A percentile compares a stretch with the other conserved stretches of the same genome.
phyloP scores from a whole-genome alignment of 2,797 vertebrate genomes.

The Pitangus sulphuratus region DNA sequence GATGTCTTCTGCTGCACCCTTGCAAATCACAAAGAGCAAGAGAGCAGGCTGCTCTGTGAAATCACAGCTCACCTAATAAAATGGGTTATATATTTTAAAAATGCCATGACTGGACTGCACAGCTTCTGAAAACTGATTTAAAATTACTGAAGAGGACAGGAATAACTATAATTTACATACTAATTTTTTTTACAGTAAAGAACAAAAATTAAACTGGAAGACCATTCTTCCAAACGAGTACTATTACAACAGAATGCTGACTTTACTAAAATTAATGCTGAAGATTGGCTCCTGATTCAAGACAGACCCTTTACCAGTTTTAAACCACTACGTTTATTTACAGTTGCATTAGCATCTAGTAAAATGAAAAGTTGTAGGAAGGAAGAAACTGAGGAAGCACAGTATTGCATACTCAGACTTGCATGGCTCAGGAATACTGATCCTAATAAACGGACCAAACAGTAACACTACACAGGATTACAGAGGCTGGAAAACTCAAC shows the following conservation, averaged over 20 bases:
- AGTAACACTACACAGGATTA: not conserved
- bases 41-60: not conserved
- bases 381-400: not conserved
- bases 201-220: not conserved
- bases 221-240: not conserved
- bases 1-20: not conserved
- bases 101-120: not conserved
- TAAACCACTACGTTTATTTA: not conserved
- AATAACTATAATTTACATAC: not conserved
- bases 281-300: not conserved
- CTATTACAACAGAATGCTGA: not conserved
- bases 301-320: not conserved
- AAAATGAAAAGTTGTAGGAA: not conserved
- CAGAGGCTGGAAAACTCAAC: not conserved
- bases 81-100: not conserved
- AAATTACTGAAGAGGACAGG: not conserved
- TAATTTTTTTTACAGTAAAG: not conserved
- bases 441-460: not conserved
- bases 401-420: not conserved
- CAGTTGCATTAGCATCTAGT: not conserved
- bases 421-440: fast-evolving
- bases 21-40: not conserved
- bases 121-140: not conserved
- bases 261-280: not conserved
- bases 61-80: not conserved